Evolutionary conservation across 2,888 invertebrate genomes (phyloP), one percentile per base, ranked within the genome.

Genomic region (Tetrapedia diversipes): DNA sequence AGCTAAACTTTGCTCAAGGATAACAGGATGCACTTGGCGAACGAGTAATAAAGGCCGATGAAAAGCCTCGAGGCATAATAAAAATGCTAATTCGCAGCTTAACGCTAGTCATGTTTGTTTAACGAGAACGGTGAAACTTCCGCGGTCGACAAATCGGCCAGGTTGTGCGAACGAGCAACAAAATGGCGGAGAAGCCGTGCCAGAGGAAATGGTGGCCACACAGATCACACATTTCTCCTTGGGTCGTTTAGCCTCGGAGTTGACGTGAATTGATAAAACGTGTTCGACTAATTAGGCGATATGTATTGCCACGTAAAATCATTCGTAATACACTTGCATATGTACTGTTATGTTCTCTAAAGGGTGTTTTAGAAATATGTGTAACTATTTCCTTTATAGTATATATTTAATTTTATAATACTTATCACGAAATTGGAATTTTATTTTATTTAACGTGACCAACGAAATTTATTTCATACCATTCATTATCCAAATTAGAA

Each of bases 181-280:
- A 47, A 66, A 57, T 27, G 32, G 29, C 11, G 7, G 41, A 29
- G 57, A 22, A 53, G 45, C 53, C 29, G 34, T 22, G 43, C 6
- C 37, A 10, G 29, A n/a, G 37, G 29, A 66, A 45, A 53, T 16
- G 37, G 14, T 2, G 11, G 53, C n/a, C n/a, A n/a, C 19, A 11
- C 11, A 14, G 10, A 11, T 11, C 11, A 14, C 1, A 14, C 10
- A 14, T 4, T 37, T 14, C 14, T 6, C 84, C 77, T 77, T 84
- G 75, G 73, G 45, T 45, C 67, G 73, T 79, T 85, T 79, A 83
- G 75, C 73, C 77, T 78, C 79, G 75, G 77, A 63, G 39, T 64
- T 53, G 60, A 34, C 39, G 45, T 22, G 45, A 67, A 32, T 22
- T 34, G 27, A 43, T 22, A 77, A 49, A 6, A 57, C 66, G 70